These are phyloP conservation scores for Actinopyga echinites DNA, from an alignment of 53 echinoderm and acorn worm genomes.

Conservation along the genomic window DNA sequence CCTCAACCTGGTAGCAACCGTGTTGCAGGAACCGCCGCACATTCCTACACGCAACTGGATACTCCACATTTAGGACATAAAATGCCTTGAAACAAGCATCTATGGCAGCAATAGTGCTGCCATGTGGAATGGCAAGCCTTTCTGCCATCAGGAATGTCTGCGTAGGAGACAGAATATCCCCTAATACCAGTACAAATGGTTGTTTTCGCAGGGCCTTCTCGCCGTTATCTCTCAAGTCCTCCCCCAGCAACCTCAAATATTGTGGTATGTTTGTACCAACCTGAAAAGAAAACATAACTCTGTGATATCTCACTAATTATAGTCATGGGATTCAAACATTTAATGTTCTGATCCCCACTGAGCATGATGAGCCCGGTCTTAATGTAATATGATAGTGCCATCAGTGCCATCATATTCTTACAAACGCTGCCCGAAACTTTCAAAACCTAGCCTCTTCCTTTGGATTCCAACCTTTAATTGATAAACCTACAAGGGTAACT, in stretches of 20 bases:
- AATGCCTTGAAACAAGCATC: constrained; percentile 5
- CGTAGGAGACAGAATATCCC: background rate
- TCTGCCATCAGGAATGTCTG: background rate
- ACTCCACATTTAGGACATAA: background rate
- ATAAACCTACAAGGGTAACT: too few species aligned
- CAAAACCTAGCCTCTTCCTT: too few species aligned
- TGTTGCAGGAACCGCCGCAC: background rate
- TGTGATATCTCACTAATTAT: background rate
- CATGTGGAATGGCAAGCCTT: background rate
- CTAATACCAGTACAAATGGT: background rate
- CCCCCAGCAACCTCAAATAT: background rate
- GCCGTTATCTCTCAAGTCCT: background rate
- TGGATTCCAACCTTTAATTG: too few species aligned
- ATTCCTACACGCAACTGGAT: background rate
- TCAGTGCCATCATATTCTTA: too few species aligned
- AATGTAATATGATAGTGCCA: too few species aligned
- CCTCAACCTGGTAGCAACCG: background rate
- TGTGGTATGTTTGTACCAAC: background rate
- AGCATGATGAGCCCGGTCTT: too few species aligned
- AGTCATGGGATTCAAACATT: background rate
- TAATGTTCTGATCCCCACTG: background rate
- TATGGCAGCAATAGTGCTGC: background rate
- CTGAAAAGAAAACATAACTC: background rate
- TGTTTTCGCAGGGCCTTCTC: background rate
- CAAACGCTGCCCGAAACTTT: too few species aligned